Percentiles rank a stretch among this genome's conserved stretches.
Conservation (phyloP, 2,888 invertebrate genomes). For the Temnothorax ravouxi region DNA sequence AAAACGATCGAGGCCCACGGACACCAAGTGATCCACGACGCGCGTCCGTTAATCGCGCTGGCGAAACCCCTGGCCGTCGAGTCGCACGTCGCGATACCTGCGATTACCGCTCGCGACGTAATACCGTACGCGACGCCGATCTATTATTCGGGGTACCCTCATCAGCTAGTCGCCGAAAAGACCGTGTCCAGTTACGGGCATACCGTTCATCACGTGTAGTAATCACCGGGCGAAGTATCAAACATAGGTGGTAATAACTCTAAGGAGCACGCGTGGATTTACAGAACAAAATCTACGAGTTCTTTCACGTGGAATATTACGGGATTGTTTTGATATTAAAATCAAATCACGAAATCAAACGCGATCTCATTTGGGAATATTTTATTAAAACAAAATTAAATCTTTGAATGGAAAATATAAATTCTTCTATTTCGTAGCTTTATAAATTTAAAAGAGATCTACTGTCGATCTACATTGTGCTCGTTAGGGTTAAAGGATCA, state of each 20-base stretch:
- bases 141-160: conserved; percentile 64
- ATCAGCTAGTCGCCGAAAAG: conserved; percentile 58
- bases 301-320: not conserved
- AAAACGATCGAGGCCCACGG: conserved; percentile 78
- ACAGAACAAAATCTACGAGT: not conserved
- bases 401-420: not conserved
- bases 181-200: conserved; percentile 67
- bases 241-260: not conserved
- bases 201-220: conserved; percentile 61
- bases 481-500: not conserved
- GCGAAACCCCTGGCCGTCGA: conserved; percentile 11
- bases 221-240: not conserved
- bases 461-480: not conserved
- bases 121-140: conserved; percentile 53
- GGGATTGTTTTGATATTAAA: not conserved
- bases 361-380: not conserved
- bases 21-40: conserved; percentile 75
- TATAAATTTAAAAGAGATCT: not conserved
- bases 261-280: conserved; percentile 20
- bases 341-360: not conserved
- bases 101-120: not conserved
- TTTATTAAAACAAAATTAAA: not conserved
- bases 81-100: conserved; percentile 6
- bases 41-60: conserved; percentile 11
- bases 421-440: not conserved